A percentile compares a stretch with the other conserved stretches of the same genome.
Evolutionary conservation across 2,797 vertebrate genomes (phyloP).

Genomic region (Monodelphis domestica): DNA sequence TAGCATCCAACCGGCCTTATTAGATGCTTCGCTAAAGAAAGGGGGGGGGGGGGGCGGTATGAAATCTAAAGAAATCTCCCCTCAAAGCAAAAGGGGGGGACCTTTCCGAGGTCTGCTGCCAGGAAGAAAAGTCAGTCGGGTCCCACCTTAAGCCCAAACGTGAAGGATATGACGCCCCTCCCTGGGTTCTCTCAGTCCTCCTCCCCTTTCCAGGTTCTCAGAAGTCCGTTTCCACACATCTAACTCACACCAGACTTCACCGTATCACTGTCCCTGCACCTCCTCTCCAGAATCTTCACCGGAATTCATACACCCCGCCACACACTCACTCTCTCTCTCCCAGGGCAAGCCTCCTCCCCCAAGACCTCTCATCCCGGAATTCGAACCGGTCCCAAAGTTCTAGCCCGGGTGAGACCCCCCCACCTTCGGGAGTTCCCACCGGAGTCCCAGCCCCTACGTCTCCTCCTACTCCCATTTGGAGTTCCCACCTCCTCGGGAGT

Average conservation of each 20-base stretch:
- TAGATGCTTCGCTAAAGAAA: background rate
- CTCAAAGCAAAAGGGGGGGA: too few relatives aligned
- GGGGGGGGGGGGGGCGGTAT: background rate
- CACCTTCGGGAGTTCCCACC: background rate
- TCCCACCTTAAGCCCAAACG: background rate
- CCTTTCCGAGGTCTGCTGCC: background rate
- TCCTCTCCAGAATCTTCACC: too few relatives aligned
- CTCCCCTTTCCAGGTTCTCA: background rate
- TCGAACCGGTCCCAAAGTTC: too few relatives aligned
- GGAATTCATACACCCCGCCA: fast-evolving
- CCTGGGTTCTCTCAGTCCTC: too few relatives aligned
- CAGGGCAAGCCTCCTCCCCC: background rate
- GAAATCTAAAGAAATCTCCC: background rate
- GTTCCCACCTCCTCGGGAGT: background rate
- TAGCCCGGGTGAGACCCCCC: too few relatives aligned
- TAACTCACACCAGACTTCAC: background rate
- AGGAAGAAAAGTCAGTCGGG: background rate
- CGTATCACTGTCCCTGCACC: fast-evolving
- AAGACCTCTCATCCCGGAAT: too few relatives aligned
- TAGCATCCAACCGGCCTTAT: background rate
- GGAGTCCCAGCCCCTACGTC: fast-evolving
- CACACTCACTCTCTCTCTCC: background rate
- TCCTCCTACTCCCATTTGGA: fast-evolving
- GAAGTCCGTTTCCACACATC: too few relatives aligned
- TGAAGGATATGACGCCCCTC: too few relatives aligned